Evolutionary conservation across 1,140 invertebrate genomes (phyloP), one percentile per base, ranked within the genome.

Genomic region (Uloborus diversus): DNA sequence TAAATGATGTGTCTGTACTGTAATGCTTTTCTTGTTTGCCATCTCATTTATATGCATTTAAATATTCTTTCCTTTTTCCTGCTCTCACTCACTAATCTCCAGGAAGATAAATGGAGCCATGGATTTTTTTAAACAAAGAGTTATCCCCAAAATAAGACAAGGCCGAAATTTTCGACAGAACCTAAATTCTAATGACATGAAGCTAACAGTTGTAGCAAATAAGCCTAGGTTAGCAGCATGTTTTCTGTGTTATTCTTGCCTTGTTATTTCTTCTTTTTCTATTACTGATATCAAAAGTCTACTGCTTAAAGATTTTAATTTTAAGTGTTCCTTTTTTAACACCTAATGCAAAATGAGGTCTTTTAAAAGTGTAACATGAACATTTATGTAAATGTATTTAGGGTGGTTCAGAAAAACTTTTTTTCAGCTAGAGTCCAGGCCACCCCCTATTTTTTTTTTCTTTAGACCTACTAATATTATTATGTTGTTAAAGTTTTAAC

Each of bases 61-160:
- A 53, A 7, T 53, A 7, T 53, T 53, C n/a, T 5, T 57, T 66
- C 66, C 30, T 35, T 78, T 66, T 35, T 35, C 37, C 17, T 78
- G 61, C 73, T 66, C 13, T 33, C 37, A 7, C 9, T 78, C n/a
- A n/a, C n/a, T n/a, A n/a, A 23, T 2, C 5, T 35, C 13, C 69
- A 82, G 81, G 65, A 82, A 81, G 62, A 76, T 82, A 33, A 82
- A 78, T 78, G 79, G 70, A 59, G 81, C 79, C 32, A 64, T 82
- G 53, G 82, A 81, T 62, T 79, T 81, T 53, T 57, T 81, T 32
- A 80, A 73, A 42, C 51, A 80, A 37, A 75, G 49, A 59, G 42
- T 82, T 25, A 65, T 80, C 76, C 53, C 75, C 25, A 82, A 75
- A 82, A 37, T 82, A 47, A 70, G 69, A 42, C 64, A 68, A 56